Evolutionary conservation across 2,888 invertebrate species (phyloP), one percentile per base, ranked within the genome.

Genomic region (Melitaea athalia): DNA sequence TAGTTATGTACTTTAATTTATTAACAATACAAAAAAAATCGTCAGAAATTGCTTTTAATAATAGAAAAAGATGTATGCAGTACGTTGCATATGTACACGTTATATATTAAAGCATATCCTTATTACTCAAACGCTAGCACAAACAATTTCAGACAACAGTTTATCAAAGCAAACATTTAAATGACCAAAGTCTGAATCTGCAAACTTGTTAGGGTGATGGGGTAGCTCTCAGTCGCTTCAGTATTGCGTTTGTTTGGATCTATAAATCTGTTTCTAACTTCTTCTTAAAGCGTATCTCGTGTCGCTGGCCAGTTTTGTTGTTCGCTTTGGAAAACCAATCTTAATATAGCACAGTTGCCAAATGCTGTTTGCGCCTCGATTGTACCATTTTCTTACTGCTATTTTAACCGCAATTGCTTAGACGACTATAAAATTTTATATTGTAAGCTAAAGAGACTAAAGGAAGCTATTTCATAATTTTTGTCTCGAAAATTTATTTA

Each of bases 181-280:
- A 91, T 89, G 89, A 87, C 89, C 86, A 81, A 88, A 89, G 85
- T 88, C 86, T 83, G 82, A 83, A 81, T 77, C 79, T 80, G 77
- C 84, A 85, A 88, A 88, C 78, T 89, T 89, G 88, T 87, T 88
- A 84, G 83, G 83, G 82, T 84, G 86, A 88, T 86, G 82, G 83
- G 79, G 82, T 80, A 83, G 69, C 70, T 69, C 70, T 52, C 52
- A 59, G 62, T 53, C 63, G 74, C 76, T 73, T 80, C 83, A 80
- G 82, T 83, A 86, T 84, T 88, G 85, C 81, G 78, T 87, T 88
- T 85, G 85, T 81, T 85, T 79, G 79, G 78, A 82, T 84, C 89
- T 83, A 91, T 91, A 91, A 91, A 91, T 91, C 89, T 90, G 88
- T 88, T 88, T 81, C 83, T 85, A 90, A 91, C 84, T 90, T 89